These are phyloP conservation scores for Gymnothorax javanicus DNA, from an alignment of 2,797 vertebrate species.

Conservation along the genomic window DNA sequence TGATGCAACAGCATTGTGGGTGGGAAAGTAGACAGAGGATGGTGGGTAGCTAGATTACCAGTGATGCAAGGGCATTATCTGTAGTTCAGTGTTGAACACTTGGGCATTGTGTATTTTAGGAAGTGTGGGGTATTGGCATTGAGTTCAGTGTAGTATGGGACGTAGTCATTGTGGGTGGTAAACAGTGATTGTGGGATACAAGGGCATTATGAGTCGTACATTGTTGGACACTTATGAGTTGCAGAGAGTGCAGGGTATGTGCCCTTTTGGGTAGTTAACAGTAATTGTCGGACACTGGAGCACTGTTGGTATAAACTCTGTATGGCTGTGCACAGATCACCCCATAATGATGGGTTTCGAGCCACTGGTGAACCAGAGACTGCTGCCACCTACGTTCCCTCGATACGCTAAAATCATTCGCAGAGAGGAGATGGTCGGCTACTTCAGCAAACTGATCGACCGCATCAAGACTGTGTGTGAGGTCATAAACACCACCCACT, in stretches of 20 bases:
- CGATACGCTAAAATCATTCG: slow-evolving; percentile 99
- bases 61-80: background rate
- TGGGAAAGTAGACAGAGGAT: background rate
- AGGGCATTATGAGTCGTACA: background rate
- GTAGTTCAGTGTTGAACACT: background rate
- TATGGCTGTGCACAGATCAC: slow-evolving; percentile 78
- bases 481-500: slow-evolving; percentile 93
- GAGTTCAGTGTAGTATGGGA: background rate
- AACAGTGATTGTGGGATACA: too few relatives aligned
- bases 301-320: background rate
- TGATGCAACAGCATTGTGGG: background rate
- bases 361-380: slow-evolving; percentile 95
- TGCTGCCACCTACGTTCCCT: slow-evolving; percentile 96
- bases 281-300: background rate
- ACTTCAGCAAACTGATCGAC: slow-evolving; percentile 95
- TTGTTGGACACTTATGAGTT: too few relatives aligned
- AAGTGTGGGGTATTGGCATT: background rate
- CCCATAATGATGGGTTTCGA: slow-evolving; percentile 99
- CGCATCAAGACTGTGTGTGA: slow-evolving; percentile 96
- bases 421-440: slow-evolving; percentile 97
- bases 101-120: background rate
- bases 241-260: background rate
- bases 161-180: background rate
- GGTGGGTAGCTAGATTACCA: background rate
- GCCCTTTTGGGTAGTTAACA: background rate